phyloP scores from a whole-genome alignment of 2,797 vertebrate genomes.

The Pitangus sulphuratus region DNA sequence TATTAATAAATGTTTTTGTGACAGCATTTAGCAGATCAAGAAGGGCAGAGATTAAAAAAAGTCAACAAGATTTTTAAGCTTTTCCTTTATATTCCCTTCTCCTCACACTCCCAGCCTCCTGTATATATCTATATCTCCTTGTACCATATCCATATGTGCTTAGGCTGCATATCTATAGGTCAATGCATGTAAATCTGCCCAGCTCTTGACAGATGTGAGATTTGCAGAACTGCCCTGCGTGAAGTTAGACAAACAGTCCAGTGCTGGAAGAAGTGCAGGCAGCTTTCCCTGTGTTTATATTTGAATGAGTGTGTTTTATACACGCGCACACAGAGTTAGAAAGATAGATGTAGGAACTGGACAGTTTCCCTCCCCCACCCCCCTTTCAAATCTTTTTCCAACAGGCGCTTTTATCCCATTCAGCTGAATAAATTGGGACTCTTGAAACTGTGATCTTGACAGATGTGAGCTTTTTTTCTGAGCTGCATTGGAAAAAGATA shows the following conservation, averaged over 20 bases:
- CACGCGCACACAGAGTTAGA: neutral
- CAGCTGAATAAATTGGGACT: conserved; percentile 69
- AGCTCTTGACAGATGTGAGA: conserved; percentile 31
- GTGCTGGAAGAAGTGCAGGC: neutral
- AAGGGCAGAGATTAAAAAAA: conserved; percentile 76
- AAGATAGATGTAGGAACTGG: conserved; percentile 53
- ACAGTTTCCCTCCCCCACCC: conserved; percentile 21
- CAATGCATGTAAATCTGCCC: conserved; percentile 32
- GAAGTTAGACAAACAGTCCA: conserved; percentile 4
- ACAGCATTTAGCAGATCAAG: conserved; percentile 81
- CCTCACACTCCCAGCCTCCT: neutral
- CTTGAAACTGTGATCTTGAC: conserved; percentile 72
- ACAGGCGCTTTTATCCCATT: conserved; percentile 58
- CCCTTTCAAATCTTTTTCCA: conserved; percentile 54
- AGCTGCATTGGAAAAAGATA: conserved; percentile 64
- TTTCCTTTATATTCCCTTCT: conserved; percentile 43
- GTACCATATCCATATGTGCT: neutral
- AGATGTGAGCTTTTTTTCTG: conserved; percentile 65
- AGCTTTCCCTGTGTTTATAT: neutral
- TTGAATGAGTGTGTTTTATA: neutral
- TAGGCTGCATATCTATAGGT: conserved; percentile 39
- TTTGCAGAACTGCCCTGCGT: neutral
- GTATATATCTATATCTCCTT: neutral
- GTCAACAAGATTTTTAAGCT: conserved; percentile 71
- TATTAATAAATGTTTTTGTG: conserved; percentile 85